These are phyloP conservation scores for Natator depressus DNA, from an alignment of 2,113 vertebrate genomes.

Conservation along the genomic window DNA sequence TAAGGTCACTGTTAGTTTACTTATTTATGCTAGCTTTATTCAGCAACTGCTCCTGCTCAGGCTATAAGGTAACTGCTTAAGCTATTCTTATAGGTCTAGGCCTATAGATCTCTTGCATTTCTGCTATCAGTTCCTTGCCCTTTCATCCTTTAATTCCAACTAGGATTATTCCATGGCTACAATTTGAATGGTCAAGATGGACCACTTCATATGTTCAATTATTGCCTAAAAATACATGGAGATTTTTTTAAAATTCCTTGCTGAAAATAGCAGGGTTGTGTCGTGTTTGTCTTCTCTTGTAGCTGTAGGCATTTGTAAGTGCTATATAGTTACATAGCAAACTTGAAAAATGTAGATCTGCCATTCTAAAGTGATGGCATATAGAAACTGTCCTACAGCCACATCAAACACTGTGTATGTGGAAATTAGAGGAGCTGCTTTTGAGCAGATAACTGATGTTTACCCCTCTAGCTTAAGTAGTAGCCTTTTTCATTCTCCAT, in stretches of 20 bases:
- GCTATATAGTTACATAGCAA: background rate
- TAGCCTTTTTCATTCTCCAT: background rate
- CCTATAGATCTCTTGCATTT: background rate
- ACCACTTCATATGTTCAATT: background rate
- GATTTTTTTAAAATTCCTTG: background rate
- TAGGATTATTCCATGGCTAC: background rate
- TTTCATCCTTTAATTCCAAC: background rate
- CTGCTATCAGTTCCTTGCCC: background rate
- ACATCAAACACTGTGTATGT: accelerated
- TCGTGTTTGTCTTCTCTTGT: background rate
- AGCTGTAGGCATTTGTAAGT: background rate
- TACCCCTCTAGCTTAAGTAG: background rate
- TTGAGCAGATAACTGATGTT: background rate
- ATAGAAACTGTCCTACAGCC: background rate
- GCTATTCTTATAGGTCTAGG: background rate
- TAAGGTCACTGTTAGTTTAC: background rate
- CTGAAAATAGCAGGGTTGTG: constrained; percentile 14
- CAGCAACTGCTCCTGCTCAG: background rate
- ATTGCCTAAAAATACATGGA: background rate
- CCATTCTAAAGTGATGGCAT: background rate
- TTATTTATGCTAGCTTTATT: background rate
- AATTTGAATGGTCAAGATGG: background rate
- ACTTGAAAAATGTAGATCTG: background rate
- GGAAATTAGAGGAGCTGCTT: constrained; percentile 12
- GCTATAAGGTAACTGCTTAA: background rate